Evolutionary conservation across 2,888 invertebrate genomes (phyloP), one percentile per base, ranked within the genome.

Genomic region (Meteorus colon): DNA sequence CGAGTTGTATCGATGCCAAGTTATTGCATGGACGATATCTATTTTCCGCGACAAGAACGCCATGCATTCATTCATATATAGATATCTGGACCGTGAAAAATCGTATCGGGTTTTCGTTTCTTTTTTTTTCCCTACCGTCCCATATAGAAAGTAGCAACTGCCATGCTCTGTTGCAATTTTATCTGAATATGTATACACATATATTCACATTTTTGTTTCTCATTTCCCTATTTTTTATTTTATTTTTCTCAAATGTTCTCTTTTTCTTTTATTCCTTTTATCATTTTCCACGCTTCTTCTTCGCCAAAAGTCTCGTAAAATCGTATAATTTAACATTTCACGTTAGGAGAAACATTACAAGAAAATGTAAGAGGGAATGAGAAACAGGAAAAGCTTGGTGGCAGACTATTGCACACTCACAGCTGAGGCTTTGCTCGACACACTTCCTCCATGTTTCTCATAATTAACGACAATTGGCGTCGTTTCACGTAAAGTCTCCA

Each of bases 21-120:
- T 66, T 75, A 75, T 75, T 66, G 75, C 41, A 65, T 45, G 71
- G 71, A 59, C 65, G 55, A 72, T 75, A 71, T 62, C 37, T 48
- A 71, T 71, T 63, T 45, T 65, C 65, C 31, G 31, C 29, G 29
- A 62, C 62, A 62, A 27, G 55, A 19, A 8, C 55, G 8, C 55
- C 19, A 55, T 55, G 19, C 6, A 55, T 55, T 55, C 19, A 55
- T 55, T 55, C 55, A 55, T 48, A 48, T 16, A 59, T 27, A 19
- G 60, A 63, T 63, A 31, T 63, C 27, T 29, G 29, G 16, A 63
- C 16, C 31, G 31, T n/a, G 34, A 34, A 34, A 34, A 63, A 63
- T 63, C 31, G 63, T 12, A 34, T 31, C 5, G 16, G 34, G 16
- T 24, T 62, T 27, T 63, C 8, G 27, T 34, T 65, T 16, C n/a